Evolutionary conservation across 2,888 invertebrate species (phyloP).

Genomic region (Nowickia ferox): DNA sequence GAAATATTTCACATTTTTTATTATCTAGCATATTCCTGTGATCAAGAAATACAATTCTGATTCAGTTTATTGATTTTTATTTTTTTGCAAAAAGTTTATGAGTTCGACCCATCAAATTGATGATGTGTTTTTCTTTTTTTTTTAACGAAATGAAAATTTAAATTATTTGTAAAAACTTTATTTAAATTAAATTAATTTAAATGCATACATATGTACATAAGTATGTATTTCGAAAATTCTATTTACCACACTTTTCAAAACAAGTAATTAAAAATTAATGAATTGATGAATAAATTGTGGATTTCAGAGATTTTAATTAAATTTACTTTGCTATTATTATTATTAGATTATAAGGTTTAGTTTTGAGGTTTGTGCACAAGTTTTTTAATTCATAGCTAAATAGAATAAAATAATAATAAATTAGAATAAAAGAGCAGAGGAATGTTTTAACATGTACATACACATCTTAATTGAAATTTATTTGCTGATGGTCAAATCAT

Average conservation of each 20-base stretch:
- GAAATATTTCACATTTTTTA: no score
- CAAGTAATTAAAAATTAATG: slow-evolving; percentile 53
- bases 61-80: not conserved
- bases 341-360: no score
- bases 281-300: slow-evolving; percentile 34
- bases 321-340: not conserved
- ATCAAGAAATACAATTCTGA: no score
- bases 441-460: no score
- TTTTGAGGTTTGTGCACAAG: no score
- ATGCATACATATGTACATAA: not conserved
- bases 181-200: no score
- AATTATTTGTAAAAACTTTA: not conserved
- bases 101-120: slow-evolving; percentile 43
- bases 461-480: no score
- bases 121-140: slow-evolving; percentile 29
- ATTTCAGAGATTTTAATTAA: slow-evolving; percentile 18
- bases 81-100: slow-evolving; percentile 29
- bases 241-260: slow-evolving; percentile 21
- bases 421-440: no score
- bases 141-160: not conserved
- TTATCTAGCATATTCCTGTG: no score
- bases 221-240: slow-evolving; percentile 12
- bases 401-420: no score
- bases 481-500: no score
- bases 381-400: no score